Base-by-base conservation (phyloP, 2,888 invertebrate genomes). In the Acutogordius australiensis region DNA sequence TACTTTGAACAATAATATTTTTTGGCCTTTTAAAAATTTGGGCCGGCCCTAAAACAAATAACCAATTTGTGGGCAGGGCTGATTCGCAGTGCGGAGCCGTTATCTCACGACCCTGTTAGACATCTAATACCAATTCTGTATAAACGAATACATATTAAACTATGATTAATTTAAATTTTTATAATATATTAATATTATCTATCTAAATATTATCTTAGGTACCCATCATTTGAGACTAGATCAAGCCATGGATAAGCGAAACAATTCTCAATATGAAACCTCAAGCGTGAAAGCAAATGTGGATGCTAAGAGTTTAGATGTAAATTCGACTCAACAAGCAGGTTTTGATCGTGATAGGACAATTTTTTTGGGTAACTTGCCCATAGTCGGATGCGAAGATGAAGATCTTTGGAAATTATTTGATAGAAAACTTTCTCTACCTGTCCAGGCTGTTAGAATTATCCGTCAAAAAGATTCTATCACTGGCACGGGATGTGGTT, bases 321-420 rank as follows among this genome's bases (percentile, higher is more conserved):
- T 18, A 18, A 37, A 13, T 37, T 13, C 37, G 18, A 8, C 8
- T 37, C 8, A 18, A 37, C 8, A 13, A 13, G 51, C 23, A n/a
- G 23, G 23, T n/a, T 51, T n/a, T 23, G 51, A 51, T 51, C 4
- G 23, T 21, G 23, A 23, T 13, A 8, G 51, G n/a, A 51, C 51
- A 51, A 51, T 51, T n/a, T 51, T 51, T 23, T 23, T 51, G 51
- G 51, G 51, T 4, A 51, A 51, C 23, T 51, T 51, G 23, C 51
- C 51, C n/a, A 21, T 23, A 13, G 23, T 21, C 4, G 4, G 4
- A 4, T 51, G 51, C 51, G 51, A 51, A 23, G 51, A 51, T 4
- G 51, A 51, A 51, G 51, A 51, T 23, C 8, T 51, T 4, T 51
- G 51, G 51, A 8, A 51, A 4, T 21, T 23, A 8, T 51, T 51